Conservation (phyloP, 2,888 invertebrate species). For the Hoplodrina ambigua region DNA sequence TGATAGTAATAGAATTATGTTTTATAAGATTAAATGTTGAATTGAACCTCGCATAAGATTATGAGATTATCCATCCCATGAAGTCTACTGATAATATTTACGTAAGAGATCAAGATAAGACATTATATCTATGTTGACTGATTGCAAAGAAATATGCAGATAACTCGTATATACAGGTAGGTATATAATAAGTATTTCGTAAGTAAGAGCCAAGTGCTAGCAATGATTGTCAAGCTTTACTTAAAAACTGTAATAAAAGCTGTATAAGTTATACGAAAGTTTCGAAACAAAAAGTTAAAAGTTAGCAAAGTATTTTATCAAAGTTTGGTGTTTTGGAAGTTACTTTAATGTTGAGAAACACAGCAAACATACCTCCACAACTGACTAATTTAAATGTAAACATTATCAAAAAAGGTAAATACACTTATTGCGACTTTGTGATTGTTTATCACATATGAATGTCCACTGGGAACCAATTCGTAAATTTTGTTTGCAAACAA, state of each 20-base stretch:
- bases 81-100: conserved; percentile 39
- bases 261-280: conserved; percentile 8
- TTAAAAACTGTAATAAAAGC: not conserved
- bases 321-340: not conserved
- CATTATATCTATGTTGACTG: conserved; percentile 41
- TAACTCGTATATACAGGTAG: conserved; percentile 8
- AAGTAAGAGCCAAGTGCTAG: conserved; percentile 3
- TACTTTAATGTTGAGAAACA: conserved; percentile 38
- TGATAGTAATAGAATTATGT: too few species aligned
- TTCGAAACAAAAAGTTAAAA: not conserved
- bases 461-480: conserved; percentile 70
- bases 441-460: conserved; percentile 35
- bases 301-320: too few species aligned
- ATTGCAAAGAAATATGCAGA: conserved; percentile 24
- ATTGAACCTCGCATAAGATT: conserved; percentile 5
- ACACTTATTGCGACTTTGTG: conserved; percentile 26
- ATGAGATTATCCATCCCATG: conserved; percentile 4
- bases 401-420: conserved; percentile 31
- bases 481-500: conserved; percentile 56
- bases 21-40: not conserved
- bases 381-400: conserved; percentile 40
- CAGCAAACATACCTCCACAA: conserved; percentile 24
- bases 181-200: conserved; percentile 27
- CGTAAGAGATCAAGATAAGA: conserved; percentile 39
- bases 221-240: conserved; percentile 16